Base-by-base conservation (phyloP, 2,888 invertebrate genomes). In the Hypselothyrea guttata region DNA sequence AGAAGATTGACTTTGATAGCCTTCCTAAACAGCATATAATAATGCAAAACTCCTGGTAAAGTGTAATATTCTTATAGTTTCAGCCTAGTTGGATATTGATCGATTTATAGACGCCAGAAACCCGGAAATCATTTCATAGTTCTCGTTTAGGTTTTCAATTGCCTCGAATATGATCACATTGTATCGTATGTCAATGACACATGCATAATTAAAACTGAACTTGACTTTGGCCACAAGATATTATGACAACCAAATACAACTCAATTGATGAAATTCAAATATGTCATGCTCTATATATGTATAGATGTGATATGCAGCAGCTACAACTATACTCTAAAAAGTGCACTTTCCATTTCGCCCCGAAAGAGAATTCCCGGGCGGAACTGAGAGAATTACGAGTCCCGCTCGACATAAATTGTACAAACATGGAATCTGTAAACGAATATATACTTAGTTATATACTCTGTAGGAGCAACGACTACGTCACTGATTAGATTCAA, bases 401-500 rank as follows among this genome's bases (percentile, higher is more conserved):
- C 38, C 53, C 64, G 35, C 60, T 59, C 37, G 41, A 22, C 22
- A 22, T 13, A 41, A 51, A 18, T 22, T 27, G 41, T 22, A 48
- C 44, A 31, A 12, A 33, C 4, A 33, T 4, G 2, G 4, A 37
- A 13, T 31, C 11, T 22, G 37, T 37, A 37, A n/a, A 22, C 22
- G 22, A 4, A 22, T 13, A 13, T 13, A 18, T 41, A 51, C 7
- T 40, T 30, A 30, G 2, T 9, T 33, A 38, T 33, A 51, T 42
- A 33, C 13, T 30, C 30, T n/a, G n/a, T 7, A 4, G 7, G 13
- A 30, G 30, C 12, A 33, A 37, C 5, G 45, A 8, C 48, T 69
- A 85, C 73, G 81, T 83, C 81, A 85, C 86, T 82, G 81, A 82
- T 85, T 82, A 85, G 84, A 71, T 61, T 84, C 65, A 85, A 82